These are phyloP conservation scores for Mythimna lalbum DNA, from an alignment of 2,888 invertebrate genomes.

Conservation along the genomic window DNA sequence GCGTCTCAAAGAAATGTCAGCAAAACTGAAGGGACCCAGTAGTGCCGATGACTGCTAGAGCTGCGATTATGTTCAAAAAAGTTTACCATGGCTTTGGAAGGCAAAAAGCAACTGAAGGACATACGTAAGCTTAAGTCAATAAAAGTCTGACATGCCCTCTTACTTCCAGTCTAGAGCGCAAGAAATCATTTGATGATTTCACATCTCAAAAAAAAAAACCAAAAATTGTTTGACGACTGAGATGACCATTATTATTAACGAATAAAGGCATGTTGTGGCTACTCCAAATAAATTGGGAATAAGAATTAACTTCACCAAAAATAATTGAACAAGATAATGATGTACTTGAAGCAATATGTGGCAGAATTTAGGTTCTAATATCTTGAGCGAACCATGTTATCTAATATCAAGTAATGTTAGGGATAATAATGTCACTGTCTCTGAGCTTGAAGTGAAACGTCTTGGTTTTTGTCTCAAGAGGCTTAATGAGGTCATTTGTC, in stretches of 20 bases:
- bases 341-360: constrained; percentile 12
- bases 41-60: no score
- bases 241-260: neutral
- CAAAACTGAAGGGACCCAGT: no score
- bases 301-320: neutral
- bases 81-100: no score
- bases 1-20: no score
- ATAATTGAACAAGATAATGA: neutral
- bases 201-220: no score
- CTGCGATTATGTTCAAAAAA: no score
- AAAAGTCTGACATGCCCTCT: no score
- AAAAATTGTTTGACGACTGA: neutral
- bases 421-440: constrained; percentile 34
- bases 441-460: constrained; percentile 25
- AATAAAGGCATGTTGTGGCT: neutral
- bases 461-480: constrained; percentile 38
- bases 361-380: constrained; percentile 6
- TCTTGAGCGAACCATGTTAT: constrained; percentile 1
- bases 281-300: neutral
- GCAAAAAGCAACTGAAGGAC: no score
- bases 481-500: constrained; percentile 33
- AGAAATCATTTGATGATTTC: no score
- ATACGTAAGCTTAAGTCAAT: no score
- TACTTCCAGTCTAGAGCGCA: no score
- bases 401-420: constrained; percentile 27